Percentiles rank a stretch among this genome's conserved stretches.
phyloP scores from a whole-genome alignment of 2,888 invertebrate species.

The Stictocephala bisonia region DNA sequence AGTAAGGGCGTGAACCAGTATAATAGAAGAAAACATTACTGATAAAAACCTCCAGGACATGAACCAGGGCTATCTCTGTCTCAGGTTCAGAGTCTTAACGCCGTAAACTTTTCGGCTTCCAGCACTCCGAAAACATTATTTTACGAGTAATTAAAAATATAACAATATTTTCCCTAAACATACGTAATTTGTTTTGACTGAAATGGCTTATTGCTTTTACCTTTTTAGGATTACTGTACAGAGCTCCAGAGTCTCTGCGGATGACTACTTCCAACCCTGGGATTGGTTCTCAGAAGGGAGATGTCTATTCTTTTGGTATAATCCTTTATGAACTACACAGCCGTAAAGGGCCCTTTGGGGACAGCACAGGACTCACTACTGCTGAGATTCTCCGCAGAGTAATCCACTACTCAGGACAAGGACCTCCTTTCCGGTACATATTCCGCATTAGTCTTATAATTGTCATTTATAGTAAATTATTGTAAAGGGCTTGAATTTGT shows the following conservation, averaged over 20 bases:
- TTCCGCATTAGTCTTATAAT: conserved; percentile 40
- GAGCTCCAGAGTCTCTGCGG: conserved; percentile 82
- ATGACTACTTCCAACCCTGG: conserved; percentile 62
- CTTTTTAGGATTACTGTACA: conserved; percentile 77
- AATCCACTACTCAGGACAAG: conserved; percentile 67
- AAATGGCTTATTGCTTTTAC: too few relatives aligned
- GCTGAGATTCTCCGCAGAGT: conserved; percentile 75
- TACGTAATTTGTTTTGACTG: too few relatives aligned
- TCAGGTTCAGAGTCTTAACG: too few relatives aligned
- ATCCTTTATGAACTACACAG: conserved; percentile 90
- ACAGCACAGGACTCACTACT: conserved; percentile 71
- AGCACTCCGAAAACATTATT: too few relatives aligned
- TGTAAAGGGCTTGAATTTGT: background rate
- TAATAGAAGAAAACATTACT: too few relatives aligned
- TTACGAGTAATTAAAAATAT: too few relatives aligned
- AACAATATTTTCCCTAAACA: too few relatives aligned
- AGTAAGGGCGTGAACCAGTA: too few relatives aligned
- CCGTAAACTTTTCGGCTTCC: too few relatives aligned
- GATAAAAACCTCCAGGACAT: too few relatives aligned
- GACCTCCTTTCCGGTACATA: conserved; percentile 72
- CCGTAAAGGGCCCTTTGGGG: conserved; percentile 87
- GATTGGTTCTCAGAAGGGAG: conserved; percentile 76
- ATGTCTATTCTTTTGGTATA: conserved; percentile 88
- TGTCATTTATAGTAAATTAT: background rate
- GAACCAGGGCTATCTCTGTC: too few relatives aligned